A percentile compares a stretch with the other conserved stretches of the same genome.
phyloP scores from a whole-genome alignment of 1,140 invertebrate genomes.

The Maniola jurtina region DNA sequence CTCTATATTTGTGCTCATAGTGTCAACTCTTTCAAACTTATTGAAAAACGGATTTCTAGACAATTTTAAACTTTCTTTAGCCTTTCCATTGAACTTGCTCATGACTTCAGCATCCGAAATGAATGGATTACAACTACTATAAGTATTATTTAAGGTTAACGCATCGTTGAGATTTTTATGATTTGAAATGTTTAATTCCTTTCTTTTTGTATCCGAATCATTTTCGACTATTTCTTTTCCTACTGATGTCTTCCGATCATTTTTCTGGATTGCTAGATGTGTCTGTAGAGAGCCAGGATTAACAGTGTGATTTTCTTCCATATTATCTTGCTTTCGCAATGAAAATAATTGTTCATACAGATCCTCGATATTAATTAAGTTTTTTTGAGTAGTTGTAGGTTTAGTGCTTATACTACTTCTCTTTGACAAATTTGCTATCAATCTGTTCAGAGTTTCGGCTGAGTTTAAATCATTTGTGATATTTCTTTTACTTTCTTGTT shows the following conservation, averaged over 20 bases:
- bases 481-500: slow-evolving; percentile 19
- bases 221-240: background rate
- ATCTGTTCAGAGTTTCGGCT: slow-evolving; percentile 4
- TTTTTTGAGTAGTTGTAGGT: slow-evolving; percentile 2
- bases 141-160: background rate
- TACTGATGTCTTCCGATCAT: background rate
- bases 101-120: background rate
- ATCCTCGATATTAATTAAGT: background rate
- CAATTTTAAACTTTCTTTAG: background rate
- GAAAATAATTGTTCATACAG: background rate
- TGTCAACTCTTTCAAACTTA: background rate
- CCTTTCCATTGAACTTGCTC: background rate
- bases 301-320: background rate
- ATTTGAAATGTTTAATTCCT: background rate
- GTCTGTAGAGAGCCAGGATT: background rate
- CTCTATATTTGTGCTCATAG: background rate
- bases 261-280: background rate
- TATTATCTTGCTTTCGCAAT: background rate
- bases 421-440: slow-evolving; percentile 18
- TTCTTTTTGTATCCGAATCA: background rate
- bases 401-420: slow-evolving; percentile 2
- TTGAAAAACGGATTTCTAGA: background rate
- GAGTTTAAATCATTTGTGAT: slow-evolving; percentile 1
- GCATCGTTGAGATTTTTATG: background rate
- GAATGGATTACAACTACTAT: background rate